A percentile compares a stretch with the other conserved stretches of the same genome.
Conservation (phyloP, 2,888 invertebrate species). For the Cancer borealis region DNA sequence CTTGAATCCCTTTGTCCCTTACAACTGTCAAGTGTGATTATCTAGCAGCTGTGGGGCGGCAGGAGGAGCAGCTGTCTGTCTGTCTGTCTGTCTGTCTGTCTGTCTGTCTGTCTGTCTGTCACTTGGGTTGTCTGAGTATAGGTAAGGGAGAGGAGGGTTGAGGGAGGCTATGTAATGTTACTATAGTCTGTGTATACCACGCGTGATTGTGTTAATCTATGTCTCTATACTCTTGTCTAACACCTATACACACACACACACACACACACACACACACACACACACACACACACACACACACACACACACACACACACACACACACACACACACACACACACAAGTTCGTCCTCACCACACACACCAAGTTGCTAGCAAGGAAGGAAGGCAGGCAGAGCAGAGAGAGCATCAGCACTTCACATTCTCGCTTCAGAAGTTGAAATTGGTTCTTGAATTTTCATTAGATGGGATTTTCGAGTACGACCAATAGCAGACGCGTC, state of each 20-base stretch:
- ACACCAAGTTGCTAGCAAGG: background rate
- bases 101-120: background rate
- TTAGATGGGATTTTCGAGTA: background rate
- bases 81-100: no score
- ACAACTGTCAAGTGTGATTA: background rate
- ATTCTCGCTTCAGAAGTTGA: background rate
- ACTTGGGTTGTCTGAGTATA: background rate
- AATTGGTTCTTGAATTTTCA: background rate
- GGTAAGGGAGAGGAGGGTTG: background rate
- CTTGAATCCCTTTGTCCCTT: background rate
- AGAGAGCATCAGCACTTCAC: background rate
- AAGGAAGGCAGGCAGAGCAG: background rate
- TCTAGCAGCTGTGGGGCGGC: background rate
- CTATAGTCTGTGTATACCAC: background rate
- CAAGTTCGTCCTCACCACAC: background rate
- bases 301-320: background rate
- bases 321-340: no score
- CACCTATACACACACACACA: no score
- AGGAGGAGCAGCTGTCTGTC: no score
- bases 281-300: background rate
- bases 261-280: background rate
- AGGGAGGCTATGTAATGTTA: background rate
- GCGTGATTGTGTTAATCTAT: background rate
- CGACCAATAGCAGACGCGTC: no score
- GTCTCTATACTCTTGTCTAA: background rate